Percentiles rank a stretch among this genome's conserved stretches.
Evolutionary conservation across 1,140 invertebrate genomes (phyloP).

Genomic region (Lepidurus apus): DNA sequence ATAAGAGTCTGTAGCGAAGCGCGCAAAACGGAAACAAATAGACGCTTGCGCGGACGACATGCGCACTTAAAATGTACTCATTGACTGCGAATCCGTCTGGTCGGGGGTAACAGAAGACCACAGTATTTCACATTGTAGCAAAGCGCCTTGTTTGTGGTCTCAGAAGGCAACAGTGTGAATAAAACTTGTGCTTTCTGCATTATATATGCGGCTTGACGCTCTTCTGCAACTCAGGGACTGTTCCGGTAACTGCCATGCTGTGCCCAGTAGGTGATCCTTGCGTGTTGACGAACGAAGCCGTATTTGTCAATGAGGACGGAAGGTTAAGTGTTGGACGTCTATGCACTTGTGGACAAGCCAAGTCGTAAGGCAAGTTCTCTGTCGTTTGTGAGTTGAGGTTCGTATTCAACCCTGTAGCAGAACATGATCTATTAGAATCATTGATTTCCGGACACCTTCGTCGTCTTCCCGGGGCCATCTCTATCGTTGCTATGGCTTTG

Average conservation of each 20-base stretch:
- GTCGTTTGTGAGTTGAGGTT: neutral
- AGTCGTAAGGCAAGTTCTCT: neutral
- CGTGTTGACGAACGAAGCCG: neutral
- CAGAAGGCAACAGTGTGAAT: neutral
- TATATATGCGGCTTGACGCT: neutral
- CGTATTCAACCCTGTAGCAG: neutral
- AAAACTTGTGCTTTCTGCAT: neutral
- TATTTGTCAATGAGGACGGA: neutral
- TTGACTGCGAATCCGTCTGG: too few species aligned
- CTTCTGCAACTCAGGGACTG: neutral
- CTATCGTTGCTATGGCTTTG: neutral
- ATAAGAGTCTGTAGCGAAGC: too few species aligned
- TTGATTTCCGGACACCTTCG: neutral
- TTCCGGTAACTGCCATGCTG: conserved; percentile 1
- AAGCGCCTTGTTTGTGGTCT: too few species aligned
- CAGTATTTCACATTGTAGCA: too few species aligned
- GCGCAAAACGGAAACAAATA: too few species aligned
- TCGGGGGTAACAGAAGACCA: too few species aligned
- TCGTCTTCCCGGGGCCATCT: neutral
- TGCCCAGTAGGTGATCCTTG: neutral
- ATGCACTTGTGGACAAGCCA: neutral
- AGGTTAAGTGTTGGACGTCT: neutral
- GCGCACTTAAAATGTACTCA: too few species aligned
- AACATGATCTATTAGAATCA: conserved; percentile 11
- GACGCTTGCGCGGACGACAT: too few species aligned